Evolutionary conservation across 2,888 invertebrate species (phyloP).

Genomic region (Aleiodes alternator): DNA sequence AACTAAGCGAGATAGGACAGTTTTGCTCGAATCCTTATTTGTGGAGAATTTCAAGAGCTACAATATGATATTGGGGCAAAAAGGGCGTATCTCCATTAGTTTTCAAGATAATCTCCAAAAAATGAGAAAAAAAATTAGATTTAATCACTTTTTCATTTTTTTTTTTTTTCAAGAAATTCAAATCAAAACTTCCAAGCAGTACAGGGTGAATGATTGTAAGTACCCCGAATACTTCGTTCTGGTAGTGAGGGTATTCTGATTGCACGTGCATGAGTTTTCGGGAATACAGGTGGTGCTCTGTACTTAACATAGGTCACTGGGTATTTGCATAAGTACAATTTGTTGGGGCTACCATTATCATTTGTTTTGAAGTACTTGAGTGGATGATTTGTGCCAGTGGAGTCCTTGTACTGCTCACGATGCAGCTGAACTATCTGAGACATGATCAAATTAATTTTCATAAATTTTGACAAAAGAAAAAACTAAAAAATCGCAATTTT

Average conservation of each 20-base stretch:
- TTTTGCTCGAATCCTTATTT: too few relatives aligned
- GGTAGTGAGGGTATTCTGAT: conserved; percentile 78
- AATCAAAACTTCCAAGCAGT: conserved; percentile 76
- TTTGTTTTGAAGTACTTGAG: conserved; percentile 78
- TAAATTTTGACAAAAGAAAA: background rate
- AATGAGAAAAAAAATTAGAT: too few relatives aligned
- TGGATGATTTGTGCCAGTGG: conserved; percentile 78
- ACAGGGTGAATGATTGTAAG: conserved; percentile 78
- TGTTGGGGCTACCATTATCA: conserved; percentile 77
- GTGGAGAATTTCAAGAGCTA: too few relatives aligned
- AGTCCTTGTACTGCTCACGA: conserved; percentile 80
- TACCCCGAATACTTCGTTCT: conserved; percentile 78
- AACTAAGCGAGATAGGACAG: too few relatives aligned
- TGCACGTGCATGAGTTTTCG: conserved; percentile 77
- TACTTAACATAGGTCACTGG: conserved; percentile 79
- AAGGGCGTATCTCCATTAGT: too few relatives aligned
- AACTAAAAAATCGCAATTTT: conserved; percentile 13
- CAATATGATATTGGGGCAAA: too few relatives aligned
- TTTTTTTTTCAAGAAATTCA: background rate
- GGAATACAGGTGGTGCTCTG: conserved; percentile 79
- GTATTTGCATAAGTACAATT: conserved; percentile 73
- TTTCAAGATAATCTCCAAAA: too few relatives aligned
- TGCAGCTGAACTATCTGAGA: conserved; percentile 79
- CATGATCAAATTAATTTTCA: background rate
- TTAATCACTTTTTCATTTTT: too few relatives aligned